A percentile compares a stretch with the other conserved stretches of the same genome.
phyloP scores from a whole-genome alignment of 2,797 vertebrate species.

The Aplochiton taeniatus region DNA sequence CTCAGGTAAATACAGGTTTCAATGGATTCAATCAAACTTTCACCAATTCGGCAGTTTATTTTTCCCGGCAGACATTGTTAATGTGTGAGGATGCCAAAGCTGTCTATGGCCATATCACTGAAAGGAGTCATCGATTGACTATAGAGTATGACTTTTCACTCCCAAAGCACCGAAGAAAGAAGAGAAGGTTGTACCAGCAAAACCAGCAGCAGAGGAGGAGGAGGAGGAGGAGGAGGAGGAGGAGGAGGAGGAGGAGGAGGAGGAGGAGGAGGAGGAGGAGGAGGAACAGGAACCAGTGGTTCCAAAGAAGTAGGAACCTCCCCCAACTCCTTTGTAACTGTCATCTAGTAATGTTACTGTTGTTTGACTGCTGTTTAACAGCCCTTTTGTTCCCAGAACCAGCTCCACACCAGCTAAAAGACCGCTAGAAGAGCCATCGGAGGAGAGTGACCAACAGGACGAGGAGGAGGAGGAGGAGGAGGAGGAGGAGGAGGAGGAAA shows the following conservation, averaged over 20 bases:
- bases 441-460: conserved; percentile 20
- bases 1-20: conserved; percentile 40
- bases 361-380: background rate
- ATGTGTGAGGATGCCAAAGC: no score
- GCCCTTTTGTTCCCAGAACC: conserved; percentile 29
- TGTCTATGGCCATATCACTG: no score
- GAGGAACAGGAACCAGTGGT: conserved; percentile 8
- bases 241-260: conserved; percentile 14
- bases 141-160: conserved; percentile 7
- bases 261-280: conserved; percentile 19
- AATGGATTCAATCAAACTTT: no score
- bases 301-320: conserved; percentile 29
- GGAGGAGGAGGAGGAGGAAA: background rate
- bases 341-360: no score
- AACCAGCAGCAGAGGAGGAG: conserved; percentile 26
- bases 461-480: conserved; percentile 29
- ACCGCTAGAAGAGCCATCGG: background rate
- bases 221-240: conserved; percentile 42
- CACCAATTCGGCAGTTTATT: no score
- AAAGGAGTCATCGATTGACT: no score
- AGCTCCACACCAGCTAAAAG: background rate
- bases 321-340: background rate
- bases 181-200: conserved; percentile 13
- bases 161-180: conserved; percentile 35
- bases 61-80: no score